These are phyloP conservation scores for Emydocephalus ijimae DNA, from an alignment of 2,113 vertebrate species.

Conservation along the genomic window DNA sequence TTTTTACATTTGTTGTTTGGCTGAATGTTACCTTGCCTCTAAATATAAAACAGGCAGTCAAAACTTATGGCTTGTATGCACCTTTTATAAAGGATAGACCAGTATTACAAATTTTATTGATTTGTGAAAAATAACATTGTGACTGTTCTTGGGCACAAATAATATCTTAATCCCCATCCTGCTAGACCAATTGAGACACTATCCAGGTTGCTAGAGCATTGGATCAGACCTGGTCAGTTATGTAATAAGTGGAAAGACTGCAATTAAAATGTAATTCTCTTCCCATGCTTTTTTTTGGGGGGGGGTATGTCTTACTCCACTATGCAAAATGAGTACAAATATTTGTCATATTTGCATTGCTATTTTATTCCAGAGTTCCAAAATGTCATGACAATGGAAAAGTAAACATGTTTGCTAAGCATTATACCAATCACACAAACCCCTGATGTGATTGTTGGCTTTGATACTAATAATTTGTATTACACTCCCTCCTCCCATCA, in stretches of 20 bases:
- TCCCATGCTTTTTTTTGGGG: not conserved
- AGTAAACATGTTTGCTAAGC: slow-evolving; percentile 7
- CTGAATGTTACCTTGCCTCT: not conserved
- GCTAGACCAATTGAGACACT: not conserved
- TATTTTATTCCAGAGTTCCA: slow-evolving; percentile 7
- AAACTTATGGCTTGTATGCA: not conserved
- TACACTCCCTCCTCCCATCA: slow-evolving; percentile 37
- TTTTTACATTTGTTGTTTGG: not conserved
- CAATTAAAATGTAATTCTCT: not conserved
- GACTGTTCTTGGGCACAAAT: not conserved
- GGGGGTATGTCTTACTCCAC: not conserved
- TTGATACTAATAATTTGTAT: slow-evolving; percentile 32
- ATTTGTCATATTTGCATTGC: not conserved
- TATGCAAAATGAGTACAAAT: slow-evolving; percentile 5
- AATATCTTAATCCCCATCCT: not conserved
- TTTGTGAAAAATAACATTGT: not conserved
- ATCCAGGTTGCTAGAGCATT: not conserved
- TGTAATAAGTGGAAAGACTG: not conserved
- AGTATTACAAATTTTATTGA: not conserved
- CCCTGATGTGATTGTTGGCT: slow-evolving; percentile 42
- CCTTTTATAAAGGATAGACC: not conserved
- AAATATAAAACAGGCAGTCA: not conserved
- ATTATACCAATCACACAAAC: slow-evolving; percentile 17
- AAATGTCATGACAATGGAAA: slow-evolving; percentile 1
- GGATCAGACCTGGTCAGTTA: not conserved